phyloP scores from a whole-genome alignment of 2,888 invertebrate genomes.

The Patella caerulea region DNA sequence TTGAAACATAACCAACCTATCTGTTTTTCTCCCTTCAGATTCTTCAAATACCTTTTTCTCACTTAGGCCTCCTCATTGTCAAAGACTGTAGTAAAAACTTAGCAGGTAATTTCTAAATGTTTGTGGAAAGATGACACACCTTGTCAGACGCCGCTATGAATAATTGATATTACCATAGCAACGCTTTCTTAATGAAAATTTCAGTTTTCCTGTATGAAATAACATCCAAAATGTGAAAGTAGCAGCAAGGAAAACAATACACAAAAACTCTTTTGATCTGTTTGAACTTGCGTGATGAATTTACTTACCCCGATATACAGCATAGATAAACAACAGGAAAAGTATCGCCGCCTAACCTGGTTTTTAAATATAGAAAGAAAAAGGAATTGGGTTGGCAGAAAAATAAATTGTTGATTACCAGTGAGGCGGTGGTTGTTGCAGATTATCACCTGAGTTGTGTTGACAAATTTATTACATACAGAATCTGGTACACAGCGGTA shows the following conservation, averaged over 20 bases:
- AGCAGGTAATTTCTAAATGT: constrained; percentile 13
- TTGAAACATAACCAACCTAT: no score
- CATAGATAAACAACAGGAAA: no score
- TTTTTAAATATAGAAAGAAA: no score
- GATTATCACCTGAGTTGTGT: no score
- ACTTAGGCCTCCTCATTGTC: neutral
- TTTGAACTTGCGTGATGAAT: neutral
- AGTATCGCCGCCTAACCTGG: no score
- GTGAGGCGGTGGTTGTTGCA: no score
- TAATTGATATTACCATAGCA: constrained; percentile 5
- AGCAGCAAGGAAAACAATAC: neutral
- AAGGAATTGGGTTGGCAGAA: no score
- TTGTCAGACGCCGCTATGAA: neutral
- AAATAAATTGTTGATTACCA: no score
- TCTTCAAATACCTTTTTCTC: neutral
- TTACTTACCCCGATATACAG: no score
- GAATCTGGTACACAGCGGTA: no score
- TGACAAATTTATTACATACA: no score
- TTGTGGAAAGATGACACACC: constrained; percentile 7
- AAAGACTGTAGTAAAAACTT: neutral
- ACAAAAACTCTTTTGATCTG: neutral
- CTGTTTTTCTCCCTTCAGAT: neutral
- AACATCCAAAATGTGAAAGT: neutral
- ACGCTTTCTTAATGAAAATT: constrained; percentile 8
- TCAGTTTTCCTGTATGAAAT: constrained; percentile 4